These are phyloP conservation scores for Athripsodes cinereus DNA, from an alignment of 2,888 invertebrate genomes.

Conservation along the genomic window DNA sequence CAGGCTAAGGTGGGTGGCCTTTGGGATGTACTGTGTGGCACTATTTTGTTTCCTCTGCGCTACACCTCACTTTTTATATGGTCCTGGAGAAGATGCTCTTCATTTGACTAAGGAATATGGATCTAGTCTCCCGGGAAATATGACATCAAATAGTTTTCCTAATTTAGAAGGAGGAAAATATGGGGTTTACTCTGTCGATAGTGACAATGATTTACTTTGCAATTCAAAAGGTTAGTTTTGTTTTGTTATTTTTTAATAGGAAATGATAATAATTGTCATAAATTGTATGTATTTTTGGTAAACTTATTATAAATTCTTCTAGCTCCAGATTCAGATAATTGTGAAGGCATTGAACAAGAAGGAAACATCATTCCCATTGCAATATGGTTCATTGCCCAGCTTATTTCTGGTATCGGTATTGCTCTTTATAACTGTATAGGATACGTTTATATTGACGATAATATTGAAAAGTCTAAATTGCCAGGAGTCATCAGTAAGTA, in stretches of 20 bases:
- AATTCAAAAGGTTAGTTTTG: no score
- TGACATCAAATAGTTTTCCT: no score
- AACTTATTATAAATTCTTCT: no score
- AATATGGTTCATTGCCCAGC: constrained; percentile 60
- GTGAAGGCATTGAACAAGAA: constrained; percentile 45
- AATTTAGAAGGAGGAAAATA: no score
- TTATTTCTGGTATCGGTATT: constrained; percentile 65
- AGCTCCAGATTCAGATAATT: constrained; percentile 22
- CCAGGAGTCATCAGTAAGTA: constrained; percentile 47
- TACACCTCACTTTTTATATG: constrained; percentile 64
- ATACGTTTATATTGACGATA: constrained; percentile 69
- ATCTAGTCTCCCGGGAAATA: constrained; percentile 18
- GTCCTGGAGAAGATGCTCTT: constrained; percentile 60
- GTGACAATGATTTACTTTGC: no score
- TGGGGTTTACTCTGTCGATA: no score
- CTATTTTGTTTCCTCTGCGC: constrained; percentile 60
- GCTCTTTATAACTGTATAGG: constrained; percentile 63
- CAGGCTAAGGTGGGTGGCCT: constrained; percentile 66
- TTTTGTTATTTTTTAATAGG: no score
- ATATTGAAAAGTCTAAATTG: constrained; percentile 64
- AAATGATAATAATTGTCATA: no score
- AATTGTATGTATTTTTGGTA: no score
- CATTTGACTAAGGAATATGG: constrained; percentile 56
- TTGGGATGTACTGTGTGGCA: constrained; percentile 53
- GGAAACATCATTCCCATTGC: constrained; percentile 57